Base-by-base conservation (phyloP, 1,140 invertebrate species). In the Penaeus japonicus region DNA sequence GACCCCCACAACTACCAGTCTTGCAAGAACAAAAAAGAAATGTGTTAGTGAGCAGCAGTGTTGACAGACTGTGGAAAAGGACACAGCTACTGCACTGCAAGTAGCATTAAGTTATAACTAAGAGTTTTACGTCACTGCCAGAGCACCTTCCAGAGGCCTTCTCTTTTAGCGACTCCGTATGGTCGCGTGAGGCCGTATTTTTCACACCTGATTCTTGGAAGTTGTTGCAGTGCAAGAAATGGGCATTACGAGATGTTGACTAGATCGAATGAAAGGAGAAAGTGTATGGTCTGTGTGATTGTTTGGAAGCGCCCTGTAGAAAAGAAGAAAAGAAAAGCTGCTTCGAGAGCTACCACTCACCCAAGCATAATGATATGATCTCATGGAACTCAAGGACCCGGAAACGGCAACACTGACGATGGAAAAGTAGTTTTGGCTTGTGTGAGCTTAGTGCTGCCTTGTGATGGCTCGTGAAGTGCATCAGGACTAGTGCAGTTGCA, bases 121-220 rank as follows among this genome's bases (percentile, higher is more conserved):
- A 87, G 80, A 62, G 47, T 88, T 54, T 82, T 20, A 47, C 87
- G 65, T 83, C 87, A 88, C 87, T 88, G 87, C 87, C 87, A 88
- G 80, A 62, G 65, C 87, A 88, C 87, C 87, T 88, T 88, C 80
- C 87, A 84, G 80, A 88, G 80, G 87, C 87, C 87, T 88, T 88
- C 70, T 83, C 70, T 77, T 54, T 57, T 84, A 77, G 73, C 78
- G 87, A 88, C 87, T 83, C 77, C 18, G 18, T 75, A 32, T 77
- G 78, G 87, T 88, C 80, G 78, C 80, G 39, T 47, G 32, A 62
- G 87, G 87, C 87, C 87, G 62, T 65, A 77, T 83, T 88, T 78
- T 88, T 86, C 70, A 84, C 87, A 88, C 47, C 79, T 32, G 20
- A 32, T 57, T 57, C 35, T 65, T 77, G 70, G 87, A 79, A 84